phyloP scores from a whole-genome alignment of 2,888 invertebrate genomes.

The Temnothorax unifasciatus region DNA sequence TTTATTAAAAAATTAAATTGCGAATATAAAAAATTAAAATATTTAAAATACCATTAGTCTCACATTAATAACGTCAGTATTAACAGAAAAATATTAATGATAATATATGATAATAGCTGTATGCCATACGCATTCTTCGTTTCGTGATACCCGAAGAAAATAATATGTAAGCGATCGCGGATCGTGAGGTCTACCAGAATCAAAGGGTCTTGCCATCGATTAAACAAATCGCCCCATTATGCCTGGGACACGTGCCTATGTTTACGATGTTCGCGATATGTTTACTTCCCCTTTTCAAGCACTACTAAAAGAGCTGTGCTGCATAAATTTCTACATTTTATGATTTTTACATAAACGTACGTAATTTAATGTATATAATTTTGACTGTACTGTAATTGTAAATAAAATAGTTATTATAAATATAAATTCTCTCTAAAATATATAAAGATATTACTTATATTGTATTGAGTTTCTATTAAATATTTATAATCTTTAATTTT shows the following conservation, averaged over 20 bases:
- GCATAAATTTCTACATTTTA: slow-evolving; percentile 3
- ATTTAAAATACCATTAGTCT: background rate
- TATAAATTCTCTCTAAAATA: background rate
- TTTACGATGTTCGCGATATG: slow-evolving; percentile 55
- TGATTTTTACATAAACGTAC: background rate
- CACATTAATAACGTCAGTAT: background rate
- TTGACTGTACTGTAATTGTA: background rate
- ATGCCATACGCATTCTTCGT: background rate
- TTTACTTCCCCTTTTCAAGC: slow-evolving; percentile 41
- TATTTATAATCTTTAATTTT: background rate
- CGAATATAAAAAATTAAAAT: background rate
- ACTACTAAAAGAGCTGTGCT: background rate
- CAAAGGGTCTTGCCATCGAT: slow-evolving; percentile 82
- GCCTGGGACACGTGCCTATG: slow-evolving; percentile 58
- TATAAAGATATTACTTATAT: background rate
- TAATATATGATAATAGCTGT: background rate
- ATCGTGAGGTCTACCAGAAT: slow-evolving; percentile 71
- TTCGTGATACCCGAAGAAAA: background rate
- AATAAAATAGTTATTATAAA: slow-evolving; percentile 5
- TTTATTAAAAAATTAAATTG: background rate
- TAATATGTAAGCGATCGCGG: slow-evolving; percentile 35
- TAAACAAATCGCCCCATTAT: slow-evolving; percentile 83
- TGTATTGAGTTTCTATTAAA: background rate
- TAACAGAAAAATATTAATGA: slow-evolving; percentile 14
- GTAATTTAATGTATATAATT: background rate